Evolutionary conservation across 2,797 vertebrate species (phyloP).

Genomic region (Cichlasoma orientale): DNA sequence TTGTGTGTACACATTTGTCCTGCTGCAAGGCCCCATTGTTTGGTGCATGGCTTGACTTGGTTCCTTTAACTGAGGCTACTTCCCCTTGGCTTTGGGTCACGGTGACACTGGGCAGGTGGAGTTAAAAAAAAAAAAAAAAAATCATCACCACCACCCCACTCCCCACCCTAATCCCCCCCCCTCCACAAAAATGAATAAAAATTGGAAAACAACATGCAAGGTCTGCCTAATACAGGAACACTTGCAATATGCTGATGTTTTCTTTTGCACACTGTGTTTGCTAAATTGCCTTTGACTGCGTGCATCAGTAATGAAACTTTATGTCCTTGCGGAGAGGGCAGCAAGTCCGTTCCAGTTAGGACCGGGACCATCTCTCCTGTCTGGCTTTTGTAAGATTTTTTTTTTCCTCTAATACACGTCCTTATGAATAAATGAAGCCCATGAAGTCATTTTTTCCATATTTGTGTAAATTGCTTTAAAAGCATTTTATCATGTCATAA

Average conservation of each 20-base stretch:
- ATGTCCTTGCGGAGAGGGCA: constrained; percentile 99
- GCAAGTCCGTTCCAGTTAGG: constrained; percentile 95
- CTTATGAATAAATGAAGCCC: constrained; percentile 91
- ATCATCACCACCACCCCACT: constrained; percentile 46
- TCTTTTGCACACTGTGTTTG: constrained; percentile 95
- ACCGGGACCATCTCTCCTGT: constrained; percentile 89
- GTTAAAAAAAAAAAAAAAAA: constrained; percentile 43
- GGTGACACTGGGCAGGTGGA: constrained; percentile 68
- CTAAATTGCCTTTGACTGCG: constrained; percentile 99
- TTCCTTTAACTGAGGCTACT: constrained; percentile 46
- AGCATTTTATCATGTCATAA: constrained; percentile 99
- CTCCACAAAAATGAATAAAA: constrained; percentile 78
- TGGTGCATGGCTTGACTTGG: constrained; percentile 35
- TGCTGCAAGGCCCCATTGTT: constrained; percentile 48
- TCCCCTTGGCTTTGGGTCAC: constrained; percentile 72
- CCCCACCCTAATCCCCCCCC: constrained; percentile 35
- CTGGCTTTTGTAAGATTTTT: constrained; percentile 79
- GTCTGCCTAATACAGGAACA: constrained; percentile 82
- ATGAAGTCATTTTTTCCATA: constrained; percentile 92
- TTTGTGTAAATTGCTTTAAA: constrained; percentile 99
- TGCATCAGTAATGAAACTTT: constrained; percentile 99
- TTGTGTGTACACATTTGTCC: constrained; percentile 33
- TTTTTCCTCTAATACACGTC: constrained; percentile 77
- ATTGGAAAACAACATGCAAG: constrained; percentile 83
- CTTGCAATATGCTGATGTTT: constrained; percentile 97